Conservation (phyloP, 2,888 invertebrate species). For the Lomographa bimaculata region DNA sequence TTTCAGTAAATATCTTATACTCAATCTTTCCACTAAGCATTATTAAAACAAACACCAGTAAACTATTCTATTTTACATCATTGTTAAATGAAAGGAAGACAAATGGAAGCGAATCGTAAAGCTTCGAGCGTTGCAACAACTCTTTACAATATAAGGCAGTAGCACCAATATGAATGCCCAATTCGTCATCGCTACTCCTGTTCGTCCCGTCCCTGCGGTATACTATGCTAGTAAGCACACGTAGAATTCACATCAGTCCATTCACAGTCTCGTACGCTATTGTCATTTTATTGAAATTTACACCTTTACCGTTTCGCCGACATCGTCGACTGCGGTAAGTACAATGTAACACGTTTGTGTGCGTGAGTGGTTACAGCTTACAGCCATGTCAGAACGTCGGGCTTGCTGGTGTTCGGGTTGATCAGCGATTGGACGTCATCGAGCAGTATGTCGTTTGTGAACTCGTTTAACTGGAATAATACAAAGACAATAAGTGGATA, state of each 20-base stretch:
- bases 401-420: slow-evolving; percentile 93
- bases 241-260: slow-evolving; percentile 43
- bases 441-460: slow-evolving; percentile 93
- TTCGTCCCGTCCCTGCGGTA: slow-evolving; percentile 37
- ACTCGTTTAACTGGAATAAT: slow-evolving; percentile 89
- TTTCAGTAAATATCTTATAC: too few relatives aligned
- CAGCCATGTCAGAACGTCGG: slow-evolving; percentile 88
- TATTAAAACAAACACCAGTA: too few relatives aligned
- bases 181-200: slow-evolving; percentile 25
- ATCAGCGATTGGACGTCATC: slow-evolving; percentile 95
- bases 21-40: too few relatives aligned
- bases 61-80: slow-evolving; percentile 13
- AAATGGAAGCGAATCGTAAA: slow-evolving; percentile 9
- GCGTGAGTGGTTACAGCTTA: slow-evolving; percentile 33
- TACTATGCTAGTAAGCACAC: slow-evolving; percentile 48
- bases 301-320: slow-evolving; percentile 64
- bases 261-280: slow-evolving; percentile 59
- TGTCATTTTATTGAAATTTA: slow-evolving; percentile 75
- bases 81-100: slow-evolving; percentile 19
- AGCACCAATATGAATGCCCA: slow-evolving; percentile 23
- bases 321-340: slow-evolving; percentile 39
- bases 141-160: slow-evolving; percentile 3
- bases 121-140: slow-evolving; percentile 1
- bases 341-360: slow-evolving; percentile 51
- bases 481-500: too few relatives aligned